Base-by-base conservation (phyloP, 2,113 vertebrate species). In the Alouatta palliata region DNA sequence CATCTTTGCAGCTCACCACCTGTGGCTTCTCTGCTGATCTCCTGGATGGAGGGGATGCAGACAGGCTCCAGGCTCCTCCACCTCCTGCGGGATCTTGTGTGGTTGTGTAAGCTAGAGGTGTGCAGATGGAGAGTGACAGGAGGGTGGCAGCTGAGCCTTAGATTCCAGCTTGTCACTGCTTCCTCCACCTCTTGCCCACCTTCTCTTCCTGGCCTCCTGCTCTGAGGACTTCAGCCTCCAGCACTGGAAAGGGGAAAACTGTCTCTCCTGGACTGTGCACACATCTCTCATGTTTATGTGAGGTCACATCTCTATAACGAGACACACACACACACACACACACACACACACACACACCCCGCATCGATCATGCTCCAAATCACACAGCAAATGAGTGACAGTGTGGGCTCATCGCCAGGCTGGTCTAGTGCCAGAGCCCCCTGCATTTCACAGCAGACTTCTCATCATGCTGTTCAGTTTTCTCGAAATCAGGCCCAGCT, bases 31-130 rank as follows among this genome's bases (percentile, higher is more conserved):
- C 64, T 25, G 45, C 81, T n/a, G 21, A 37, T 0, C 0, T 30
- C 54, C 47, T 45, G 12, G 27, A 1, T 25, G 13, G 49, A 6
- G 1, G 43, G 70, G 58, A n/a, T 3, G n/a, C n/a, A 45, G 7
- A 54, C n/a, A n/a, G 7, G 45, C 68, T 32, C 0, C 0, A 40
- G 5, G 7, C 10, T 30, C 23, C 32, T 27, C 21, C 49, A 76
- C 64, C 7, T 45, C 35, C 40, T 27, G 7, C 13, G 0, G 3
- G 21, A 32, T 23, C 35, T 25, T 0, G 1, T 14, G n/a, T 56
- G 14, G 54, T 64, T 13, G 0, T 40, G 11, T 32, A 47, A 23
- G 27, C 11, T 47, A 66, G 66, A 88, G 87, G 49, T 43, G 45
- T 47, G 56, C 43, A 40, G 47, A 5, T 10, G 32, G 25, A 47